Percentiles rank a stretch among this genome's conserved stretches.
Conservation (phyloP, 2,797 vertebrate genomes). For the Ammospiza maritima region DNA sequence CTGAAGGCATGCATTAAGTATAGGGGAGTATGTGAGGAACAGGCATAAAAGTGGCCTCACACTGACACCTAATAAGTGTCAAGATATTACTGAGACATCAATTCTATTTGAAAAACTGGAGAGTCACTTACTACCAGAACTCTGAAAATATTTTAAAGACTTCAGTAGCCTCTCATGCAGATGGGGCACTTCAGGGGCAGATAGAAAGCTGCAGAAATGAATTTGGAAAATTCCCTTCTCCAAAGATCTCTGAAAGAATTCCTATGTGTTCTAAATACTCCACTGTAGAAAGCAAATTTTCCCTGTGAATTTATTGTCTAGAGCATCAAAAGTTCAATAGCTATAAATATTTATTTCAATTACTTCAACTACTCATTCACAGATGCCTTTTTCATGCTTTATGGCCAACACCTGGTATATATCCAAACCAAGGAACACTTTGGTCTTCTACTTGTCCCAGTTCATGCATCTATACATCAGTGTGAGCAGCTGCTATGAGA, state of each 20-base stretch:
- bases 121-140: not conserved
- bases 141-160: not conserved
- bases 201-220: not conserved
- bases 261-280: not conserved
- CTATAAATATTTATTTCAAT: constrained; percentile 35
- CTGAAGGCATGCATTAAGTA: not conserved
- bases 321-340: not conserved
- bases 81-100: not conserved
- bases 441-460: not conserved
- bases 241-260: not conserved
- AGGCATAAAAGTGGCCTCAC: not conserved
- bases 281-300: not conserved
- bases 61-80: not conserved
- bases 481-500: not conserved
- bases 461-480: not conserved
- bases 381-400: constrained; percentile 8
- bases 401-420: not conserved
- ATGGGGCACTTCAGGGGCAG: not conserved
- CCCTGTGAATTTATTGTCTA: not conserved
- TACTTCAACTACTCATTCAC: not conserved
- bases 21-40: not conserved
- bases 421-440: not conserved
- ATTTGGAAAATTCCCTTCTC: not conserved
- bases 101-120: not conserved
- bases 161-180: not conserved